phyloP scores from a whole-genome alignment of 2,888 invertebrate species.

The Gasteruption jaculator region DNA sequence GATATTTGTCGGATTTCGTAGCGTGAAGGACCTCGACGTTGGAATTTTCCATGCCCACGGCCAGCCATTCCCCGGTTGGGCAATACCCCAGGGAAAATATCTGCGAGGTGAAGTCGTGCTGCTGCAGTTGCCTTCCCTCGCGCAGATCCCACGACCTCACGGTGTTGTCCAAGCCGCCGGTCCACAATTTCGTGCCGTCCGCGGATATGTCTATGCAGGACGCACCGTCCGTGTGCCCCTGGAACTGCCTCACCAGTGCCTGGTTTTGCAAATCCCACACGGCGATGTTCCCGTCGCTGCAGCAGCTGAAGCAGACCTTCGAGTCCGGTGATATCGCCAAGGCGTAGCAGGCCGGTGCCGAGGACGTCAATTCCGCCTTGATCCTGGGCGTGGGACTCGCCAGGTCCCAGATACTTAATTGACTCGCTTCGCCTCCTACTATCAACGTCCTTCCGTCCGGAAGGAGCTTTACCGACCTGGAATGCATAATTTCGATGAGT shows the following conservation, averaged over 20 bases:
- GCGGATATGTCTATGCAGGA: conserved; percentile 96
- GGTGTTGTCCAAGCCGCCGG: conserved; percentile 94
- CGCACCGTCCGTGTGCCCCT: conserved; percentile 97
- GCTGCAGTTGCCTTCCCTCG: conserved; percentile 88
- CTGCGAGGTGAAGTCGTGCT: conserved; percentile 92
- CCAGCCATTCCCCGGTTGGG: conserved; percentile 94
- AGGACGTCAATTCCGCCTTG: conserved; percentile 84
- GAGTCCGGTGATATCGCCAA: conserved; percentile 95
- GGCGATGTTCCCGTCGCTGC: conserved; percentile 96
- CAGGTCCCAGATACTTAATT: conserved; percentile 94
- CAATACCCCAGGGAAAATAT: conserved; percentile 86
- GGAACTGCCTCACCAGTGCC: conserved; percentile 86
- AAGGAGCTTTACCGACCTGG: conserved; percentile 84
- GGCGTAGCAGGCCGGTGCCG: conserved; percentile 96
- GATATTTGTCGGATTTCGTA: conserved; percentile 91
- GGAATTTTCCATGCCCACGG: conserved; percentile 92
- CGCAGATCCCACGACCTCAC: conserved; percentile 95
- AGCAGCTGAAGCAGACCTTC: conserved; percentile 97
- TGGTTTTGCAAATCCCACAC: conserved; percentile 94
- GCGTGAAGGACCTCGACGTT: conserved; percentile 92
- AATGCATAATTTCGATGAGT: too few species aligned
- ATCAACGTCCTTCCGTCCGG: conserved; percentile 92
- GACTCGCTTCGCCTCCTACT: conserved; percentile 95
- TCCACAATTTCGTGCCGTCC: conserved; percentile 86
- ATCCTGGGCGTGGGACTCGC: conserved; percentile 87